Base-by-base conservation (phyloP, 2,888 invertebrate genomes). In the Magallana nippona region DNA sequence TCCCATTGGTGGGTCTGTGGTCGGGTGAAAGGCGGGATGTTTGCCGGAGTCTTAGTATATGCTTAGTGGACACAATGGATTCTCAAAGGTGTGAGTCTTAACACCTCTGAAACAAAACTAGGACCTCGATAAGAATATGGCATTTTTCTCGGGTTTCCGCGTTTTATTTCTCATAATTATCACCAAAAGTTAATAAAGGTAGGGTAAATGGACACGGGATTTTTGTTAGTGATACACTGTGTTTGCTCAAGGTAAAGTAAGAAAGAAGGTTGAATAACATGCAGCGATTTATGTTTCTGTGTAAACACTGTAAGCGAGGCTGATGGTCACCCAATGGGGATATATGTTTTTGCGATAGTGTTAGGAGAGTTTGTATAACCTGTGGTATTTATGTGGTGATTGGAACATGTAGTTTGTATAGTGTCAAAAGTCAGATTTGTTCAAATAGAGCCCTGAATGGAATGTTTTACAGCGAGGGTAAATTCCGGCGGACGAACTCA, bases 391-490 rank as follows among this genome's bases (percentile, higher is more conserved):
- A 71, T 71, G 71, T 8, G 71, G 27, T 71, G 71, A 71, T 22
- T 27, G 13, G 15, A 27, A 71, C 71, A 27, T 71, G 27, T 27
- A 71, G 71, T 71, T 71, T 71, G 10, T 32, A 32, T 2, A 27
- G 71, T 71, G 71, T 71, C 71, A 71, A 71, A 32, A 71, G 71
- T 71, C 27, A 27, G 13, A 71, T 71, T 71, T 71, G 71, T 71
- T 27, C 71, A 71, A 71, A 71, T 32, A 71, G 15, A 27, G 22
- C 13, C 10, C 71, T 71, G 71, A 27, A 71, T 27, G 10, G 71
- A 27, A 27, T 71, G 71, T 71, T 32, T 60, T 71, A 27, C 32
- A 32, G 27, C 32, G 71, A 71, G 27, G 11, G 22, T 22, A 71
- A 22, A 13, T 32, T 27, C 10, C 27, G 27, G 15, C 32, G 32